A percentile compares a stretch with the other conserved stretches of the same genome.
These are phyloP conservation scores for Paramormyrops hopkinsi DNA, from an alignment of 2,797 vertebrate genomes.

Conservation along the genomic window DNA sequence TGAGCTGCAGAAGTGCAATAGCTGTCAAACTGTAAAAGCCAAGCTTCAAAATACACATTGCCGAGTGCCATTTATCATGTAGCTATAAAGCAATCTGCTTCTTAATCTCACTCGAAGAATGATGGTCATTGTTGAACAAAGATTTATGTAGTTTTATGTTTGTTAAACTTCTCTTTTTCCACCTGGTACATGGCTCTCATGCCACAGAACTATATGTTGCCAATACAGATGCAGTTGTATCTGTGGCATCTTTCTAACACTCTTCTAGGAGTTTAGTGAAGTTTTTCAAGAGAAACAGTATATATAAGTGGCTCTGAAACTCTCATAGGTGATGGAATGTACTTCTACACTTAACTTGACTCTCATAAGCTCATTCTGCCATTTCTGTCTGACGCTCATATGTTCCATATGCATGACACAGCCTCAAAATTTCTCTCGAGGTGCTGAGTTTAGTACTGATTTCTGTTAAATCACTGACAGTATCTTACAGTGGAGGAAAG, in stretches of 20 bases:
- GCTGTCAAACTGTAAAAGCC: constrained; percentile 19
- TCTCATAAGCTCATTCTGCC: background rate
- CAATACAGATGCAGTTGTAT: background rate
- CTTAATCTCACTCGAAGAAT: background rate
- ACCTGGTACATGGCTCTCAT: background rate
- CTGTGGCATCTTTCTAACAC: background rate
- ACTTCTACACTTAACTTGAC: background rate
- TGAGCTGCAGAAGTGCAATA: constrained; percentile 12
- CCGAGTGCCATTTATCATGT: constrained; percentile 17
- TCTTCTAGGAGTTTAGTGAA: background rate
- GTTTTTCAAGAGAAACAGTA: background rate
- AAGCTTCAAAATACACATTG: constrained; percentile 22
- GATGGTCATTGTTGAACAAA: background rate
- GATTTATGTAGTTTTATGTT: background rate
- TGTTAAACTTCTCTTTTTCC: background rate
- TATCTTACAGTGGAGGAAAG: background rate
- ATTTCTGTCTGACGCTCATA: background rate
- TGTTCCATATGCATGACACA: background rate
- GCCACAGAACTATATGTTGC: background rate
- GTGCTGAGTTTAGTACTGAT: background rate
- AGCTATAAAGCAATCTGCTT: background rate
- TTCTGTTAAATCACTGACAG: background rate
- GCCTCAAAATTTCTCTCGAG: background rate
- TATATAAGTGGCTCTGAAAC: background rate
- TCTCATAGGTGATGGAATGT: background rate